Conservation (phyloP, 2,113 vertebrate species). For the Pseudorhombus dupliciocellatus region DNA sequence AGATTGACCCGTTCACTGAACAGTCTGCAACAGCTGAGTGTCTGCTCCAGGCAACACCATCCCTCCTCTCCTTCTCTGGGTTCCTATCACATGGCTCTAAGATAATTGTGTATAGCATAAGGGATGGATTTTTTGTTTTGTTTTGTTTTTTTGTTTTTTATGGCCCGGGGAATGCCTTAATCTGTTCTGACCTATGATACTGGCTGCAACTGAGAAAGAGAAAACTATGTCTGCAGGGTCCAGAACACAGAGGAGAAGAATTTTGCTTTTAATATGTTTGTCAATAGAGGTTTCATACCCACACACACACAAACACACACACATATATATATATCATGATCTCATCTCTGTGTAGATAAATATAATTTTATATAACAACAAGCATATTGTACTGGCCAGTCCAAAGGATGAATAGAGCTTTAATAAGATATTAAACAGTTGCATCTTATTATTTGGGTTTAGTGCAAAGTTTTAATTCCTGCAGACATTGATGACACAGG, state of each 20-base stretch:
- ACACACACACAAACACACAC: background rate
- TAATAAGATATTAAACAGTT: too few relatives aligned
- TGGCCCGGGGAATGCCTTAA: conserved; percentile 6
- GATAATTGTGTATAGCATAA: conserved; percentile 4
- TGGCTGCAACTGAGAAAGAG: background rate
- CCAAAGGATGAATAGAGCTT: background rate
- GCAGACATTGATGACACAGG: background rate
- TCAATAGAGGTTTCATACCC: too few relatives aligned
- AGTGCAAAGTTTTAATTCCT: background rate
- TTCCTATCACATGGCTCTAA: conserved; percentile 31
- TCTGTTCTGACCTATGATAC: background rate
- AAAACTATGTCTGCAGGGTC: too few relatives aligned
- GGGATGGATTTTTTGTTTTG: background rate
- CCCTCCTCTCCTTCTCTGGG: conserved; percentile 2
- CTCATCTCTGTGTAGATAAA: too few relatives aligned
- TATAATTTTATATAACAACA: too few relatives aligned
- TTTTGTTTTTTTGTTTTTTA: too few relatives aligned
- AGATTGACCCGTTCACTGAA: conserved; percentile 41
- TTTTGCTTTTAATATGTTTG: too few relatives aligned
- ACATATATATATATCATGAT: too few relatives aligned
- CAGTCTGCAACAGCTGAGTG: conserved; percentile 32
- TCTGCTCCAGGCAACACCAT: conserved; percentile 16
- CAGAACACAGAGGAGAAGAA: too few relatives aligned
- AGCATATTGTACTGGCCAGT: background rate
- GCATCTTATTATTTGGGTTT: background rate